Conservation (phyloP, 1,140 invertebrate species). For the Psilanteris sp. region DNA sequence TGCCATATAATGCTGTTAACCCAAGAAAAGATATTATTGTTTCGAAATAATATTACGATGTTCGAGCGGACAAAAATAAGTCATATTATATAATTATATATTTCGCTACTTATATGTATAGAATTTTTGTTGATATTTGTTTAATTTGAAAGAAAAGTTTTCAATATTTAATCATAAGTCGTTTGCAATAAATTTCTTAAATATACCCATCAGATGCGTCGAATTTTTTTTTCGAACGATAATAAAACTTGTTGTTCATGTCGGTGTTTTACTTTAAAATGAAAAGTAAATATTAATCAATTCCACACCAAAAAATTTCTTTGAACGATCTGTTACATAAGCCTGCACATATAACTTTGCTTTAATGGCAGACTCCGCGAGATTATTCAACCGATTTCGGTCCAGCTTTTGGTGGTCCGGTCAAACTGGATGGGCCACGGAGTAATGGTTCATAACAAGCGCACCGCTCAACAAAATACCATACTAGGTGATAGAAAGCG, state of each 20-base stretch:
- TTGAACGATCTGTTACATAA: constrained; percentile 17
- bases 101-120: too few relatives aligned
- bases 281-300: constrained; percentile 26
- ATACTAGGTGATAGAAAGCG: constrained; percentile 54
- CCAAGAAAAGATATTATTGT: too few relatives aligned
- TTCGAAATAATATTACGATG: too few relatives aligned
- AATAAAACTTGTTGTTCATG: constrained; percentile 11
- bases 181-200: not conserved
- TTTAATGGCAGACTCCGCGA: constrained; percentile 3
- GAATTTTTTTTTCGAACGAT: too few relatives aligned
- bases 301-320: constrained; percentile 12
- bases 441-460: constrained; percentile 23
- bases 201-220: too few relatives aligned
- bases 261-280: constrained; percentile 21
- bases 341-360: constrained; percentile 1
- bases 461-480: constrained; percentile 18
- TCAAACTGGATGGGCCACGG: constrained; percentile 28
- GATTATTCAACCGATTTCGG: constrained; percentile 36
- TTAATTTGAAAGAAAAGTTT: too few relatives aligned
- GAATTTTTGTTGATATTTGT: too few relatives aligned
- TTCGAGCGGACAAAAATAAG: too few relatives aligned
- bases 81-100: too few relatives aligned
- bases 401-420: constrained; percentile 20
- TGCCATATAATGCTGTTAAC: too few relatives aligned
- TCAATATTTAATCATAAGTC: too few relatives aligned